Percentiles rank a stretch among this genome's conserved stretches.
Evolutionary conservation across 1,140 invertebrate genomes (phyloP).

Genomic region (Paralvinella palmiformis): DNA sequence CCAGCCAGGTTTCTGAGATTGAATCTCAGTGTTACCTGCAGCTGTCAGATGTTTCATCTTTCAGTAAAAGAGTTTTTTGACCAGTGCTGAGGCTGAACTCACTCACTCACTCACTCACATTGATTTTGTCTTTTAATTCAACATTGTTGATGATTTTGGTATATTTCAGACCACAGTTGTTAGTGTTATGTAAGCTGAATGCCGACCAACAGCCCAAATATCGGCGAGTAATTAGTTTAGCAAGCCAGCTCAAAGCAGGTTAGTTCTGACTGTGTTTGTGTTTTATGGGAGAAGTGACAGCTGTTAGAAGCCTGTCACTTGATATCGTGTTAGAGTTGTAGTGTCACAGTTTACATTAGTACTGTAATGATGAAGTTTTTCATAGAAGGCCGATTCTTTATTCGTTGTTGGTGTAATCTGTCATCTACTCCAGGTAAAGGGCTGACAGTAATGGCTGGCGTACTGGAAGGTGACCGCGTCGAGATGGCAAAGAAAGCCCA

Average conservation of each 20-base stretch:
- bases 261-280: conserved; percentile 24
- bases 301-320: too few relatives aligned
- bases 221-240: conserved; percentile 86
- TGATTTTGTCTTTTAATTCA: background rate
- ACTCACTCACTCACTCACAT: too few relatives aligned
- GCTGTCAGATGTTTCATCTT: too few relatives aligned
- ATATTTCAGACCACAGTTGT: conserved; percentile 67
- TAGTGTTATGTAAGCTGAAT: conserved; percentile 63
- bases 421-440: conserved; percentile 63
- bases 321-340: too few relatives aligned
- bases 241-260: conserved; percentile 96
- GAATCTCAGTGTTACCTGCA: too few relatives aligned
- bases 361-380: too few relatives aligned
- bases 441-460: conserved; percentile 84
- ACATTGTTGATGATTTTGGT: background rate
- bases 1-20: too few relatives aligned
- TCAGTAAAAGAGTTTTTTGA: too few relatives aligned
- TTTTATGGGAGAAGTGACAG: background rate
- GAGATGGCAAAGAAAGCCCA: conserved; percentile 65
- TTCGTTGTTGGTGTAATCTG: background rate
- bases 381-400: background rate
- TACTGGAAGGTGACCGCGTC: conserved; percentile 66
- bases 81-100: too few relatives aligned
- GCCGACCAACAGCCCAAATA: conserved; percentile 37
- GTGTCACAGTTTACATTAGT: too few relatives aligned